These are phyloP conservation scores for Tethya wilhelma DNA, from an alignment of 37 sponge, comb jelly and placozoan species.

Conservation along the genomic window DNA sequence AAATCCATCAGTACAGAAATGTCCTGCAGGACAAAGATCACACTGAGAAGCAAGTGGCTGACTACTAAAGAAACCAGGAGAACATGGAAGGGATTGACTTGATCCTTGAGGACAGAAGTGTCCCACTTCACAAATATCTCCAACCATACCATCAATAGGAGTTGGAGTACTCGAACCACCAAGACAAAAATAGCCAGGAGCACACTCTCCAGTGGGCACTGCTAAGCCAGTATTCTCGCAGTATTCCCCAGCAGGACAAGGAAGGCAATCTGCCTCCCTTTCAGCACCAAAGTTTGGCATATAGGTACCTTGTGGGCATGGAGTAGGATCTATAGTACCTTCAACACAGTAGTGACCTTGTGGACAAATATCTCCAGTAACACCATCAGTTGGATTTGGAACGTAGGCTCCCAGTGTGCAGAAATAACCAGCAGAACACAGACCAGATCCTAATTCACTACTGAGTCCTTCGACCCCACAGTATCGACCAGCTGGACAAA, in stretches of 20 bases:
- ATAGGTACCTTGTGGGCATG: slow-evolving; percentile 7
- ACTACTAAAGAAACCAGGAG: slow-evolving; percentile 11
- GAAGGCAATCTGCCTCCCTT: not conserved
- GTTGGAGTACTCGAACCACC: not conserved
- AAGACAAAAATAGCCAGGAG: not conserved
- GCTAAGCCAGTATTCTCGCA: not conserved
- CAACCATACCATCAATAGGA: slow-evolving; percentile 6
- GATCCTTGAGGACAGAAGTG: slow-evolving; percentile 11
- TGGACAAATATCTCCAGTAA: not conserved
- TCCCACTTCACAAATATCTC: not conserved
- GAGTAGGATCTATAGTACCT: not conserved
- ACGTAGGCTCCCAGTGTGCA: not conserved
- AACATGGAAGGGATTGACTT: not conserved
- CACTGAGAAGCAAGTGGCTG: not conserved
- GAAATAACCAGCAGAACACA: slow-evolving; percentile 4
- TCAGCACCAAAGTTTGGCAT: not conserved
- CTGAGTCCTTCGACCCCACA: not conserved
- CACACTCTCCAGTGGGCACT: slow-evolving; percentile 4
- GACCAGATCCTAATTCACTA: not conserved
- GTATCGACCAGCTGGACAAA: slow-evolving; percentile 1
- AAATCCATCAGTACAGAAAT: not conserved
- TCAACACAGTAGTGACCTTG: not conserved
- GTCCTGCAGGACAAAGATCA: not conserved
- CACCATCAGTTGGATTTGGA: slow-evolving; percentile 4
- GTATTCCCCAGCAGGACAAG: not conserved